phyloP scores from a whole-genome alignment of 2,888 invertebrate genomes.

The Acanthosepion esculentum region DNA sequence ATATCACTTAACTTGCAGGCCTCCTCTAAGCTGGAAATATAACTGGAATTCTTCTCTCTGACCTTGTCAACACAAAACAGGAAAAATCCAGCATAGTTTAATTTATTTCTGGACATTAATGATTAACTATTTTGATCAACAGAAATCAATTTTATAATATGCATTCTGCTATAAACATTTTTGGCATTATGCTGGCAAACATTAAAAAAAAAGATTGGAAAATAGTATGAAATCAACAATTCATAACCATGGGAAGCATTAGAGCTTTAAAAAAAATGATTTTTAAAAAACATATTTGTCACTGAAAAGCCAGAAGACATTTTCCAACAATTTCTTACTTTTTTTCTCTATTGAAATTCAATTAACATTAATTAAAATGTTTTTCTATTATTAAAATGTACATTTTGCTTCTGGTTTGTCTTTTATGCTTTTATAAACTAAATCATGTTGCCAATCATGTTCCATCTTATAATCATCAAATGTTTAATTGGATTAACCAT shows the following conservation, averaged over 20 bases:
- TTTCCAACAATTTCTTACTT: background rate
- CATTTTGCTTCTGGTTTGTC: background rate
- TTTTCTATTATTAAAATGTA: background rate
- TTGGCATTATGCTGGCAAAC: background rate
- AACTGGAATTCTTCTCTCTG: background rate
- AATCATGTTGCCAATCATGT: background rate
- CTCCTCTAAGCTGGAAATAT: background rate
- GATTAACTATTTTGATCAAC: background rate
- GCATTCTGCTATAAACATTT: background rate
- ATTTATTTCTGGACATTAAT: background rate
- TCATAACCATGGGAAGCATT: slow-evolving; percentile 3
- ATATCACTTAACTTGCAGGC: background rate
- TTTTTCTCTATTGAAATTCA: background rate
- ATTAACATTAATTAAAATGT: background rate
- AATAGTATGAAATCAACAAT: slow-evolving; percentile 13
- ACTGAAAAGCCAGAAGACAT: background rate
- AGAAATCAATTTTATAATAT: background rate
- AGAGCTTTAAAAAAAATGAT: background rate
- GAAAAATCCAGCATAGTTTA: background rate
- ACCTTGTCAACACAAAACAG: slow-evolving; percentile 33
- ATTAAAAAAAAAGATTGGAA: background rate
- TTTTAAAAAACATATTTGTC: background rate
- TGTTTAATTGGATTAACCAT: background rate
- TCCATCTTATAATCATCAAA: background rate
- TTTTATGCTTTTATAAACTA: background rate